A percentile compares a stretch with the other conserved stretches of the same genome.
Conservation (phyloP, 2,888 invertebrate genomes). For the Baronia brevicornis region DNA sequence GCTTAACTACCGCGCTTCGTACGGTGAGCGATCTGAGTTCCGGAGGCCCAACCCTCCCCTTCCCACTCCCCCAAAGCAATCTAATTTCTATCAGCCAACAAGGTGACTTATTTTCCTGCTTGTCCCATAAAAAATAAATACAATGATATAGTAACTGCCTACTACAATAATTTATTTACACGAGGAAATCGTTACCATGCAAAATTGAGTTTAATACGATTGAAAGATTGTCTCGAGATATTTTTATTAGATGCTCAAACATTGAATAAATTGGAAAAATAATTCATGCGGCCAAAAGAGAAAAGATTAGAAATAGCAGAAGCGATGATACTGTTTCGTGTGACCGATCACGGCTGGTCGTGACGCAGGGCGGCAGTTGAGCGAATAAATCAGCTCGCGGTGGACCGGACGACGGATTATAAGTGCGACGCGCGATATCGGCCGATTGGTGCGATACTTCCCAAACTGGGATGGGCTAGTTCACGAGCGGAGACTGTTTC, state of each 20-base stretch:
- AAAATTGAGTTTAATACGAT: constrained; percentile 1
- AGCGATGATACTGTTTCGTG: constrained; percentile 18
- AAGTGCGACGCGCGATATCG: constrained; percentile 34
- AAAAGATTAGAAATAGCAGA: not conserved
- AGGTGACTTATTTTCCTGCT: no score
- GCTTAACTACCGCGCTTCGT: no score
- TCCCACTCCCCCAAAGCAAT: no score
- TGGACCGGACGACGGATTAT: constrained; percentile 33
- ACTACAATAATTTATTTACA: no score
- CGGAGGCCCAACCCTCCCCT: no score
- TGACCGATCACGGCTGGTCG: constrained; percentile 15
- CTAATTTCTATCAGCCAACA: no score
- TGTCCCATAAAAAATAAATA: no score
- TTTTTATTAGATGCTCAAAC: no score
- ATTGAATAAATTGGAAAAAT: constrained; percentile 3
- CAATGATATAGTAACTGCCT: no score
- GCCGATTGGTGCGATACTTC: constrained; percentile 37
- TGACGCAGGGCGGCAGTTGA: constrained; percentile 14
- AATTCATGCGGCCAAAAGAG: constrained; percentile 6
- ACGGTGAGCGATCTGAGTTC: no score
- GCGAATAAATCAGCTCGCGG: constrained; percentile 41
- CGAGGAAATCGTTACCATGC: no score
- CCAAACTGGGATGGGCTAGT: constrained; percentile 46
- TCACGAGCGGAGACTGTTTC: constrained; percentile 41
- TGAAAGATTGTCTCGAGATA: no score